phyloP scores from a whole-genome alignment of 2,888 invertebrate species.

The Augiades crinisus region DNA sequence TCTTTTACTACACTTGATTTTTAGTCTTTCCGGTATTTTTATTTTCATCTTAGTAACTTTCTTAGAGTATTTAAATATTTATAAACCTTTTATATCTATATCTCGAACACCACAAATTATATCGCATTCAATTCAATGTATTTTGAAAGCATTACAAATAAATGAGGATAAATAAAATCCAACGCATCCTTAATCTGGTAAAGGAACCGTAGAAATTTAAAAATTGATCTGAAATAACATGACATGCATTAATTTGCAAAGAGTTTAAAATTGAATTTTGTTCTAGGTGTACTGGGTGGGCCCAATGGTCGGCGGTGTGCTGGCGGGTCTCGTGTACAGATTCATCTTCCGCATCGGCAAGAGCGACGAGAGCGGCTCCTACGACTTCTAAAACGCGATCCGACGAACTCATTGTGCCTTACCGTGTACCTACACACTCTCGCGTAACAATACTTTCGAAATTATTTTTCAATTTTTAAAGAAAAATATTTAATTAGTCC shows the following conservation, averaged over 20 bases:
- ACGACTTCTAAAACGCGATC: conserved; percentile 83
- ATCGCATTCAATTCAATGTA: too few species aligned
- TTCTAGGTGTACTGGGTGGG: conserved; percentile 92
- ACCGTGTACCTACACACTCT: conserved; percentile 11
- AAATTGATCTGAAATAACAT: not conserved
- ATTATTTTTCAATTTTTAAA: too few species aligned
- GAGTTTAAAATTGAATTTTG: not conserved
- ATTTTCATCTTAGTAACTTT: not conserved
- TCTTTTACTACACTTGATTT: conserved; percentile 1
- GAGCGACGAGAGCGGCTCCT: conserved; percentile 86
- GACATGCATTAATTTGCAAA: too few species aligned
- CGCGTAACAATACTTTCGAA: too few species aligned
- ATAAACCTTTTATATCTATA: too few species aligned
- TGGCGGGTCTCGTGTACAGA: conserved; percentile 88
- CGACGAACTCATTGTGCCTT: conserved; percentile 25
- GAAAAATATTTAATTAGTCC: not conserved
- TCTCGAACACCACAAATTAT: too few species aligned
- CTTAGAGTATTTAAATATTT: too few species aligned
- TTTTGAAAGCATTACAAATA: too few species aligned
- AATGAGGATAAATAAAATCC: too few species aligned
- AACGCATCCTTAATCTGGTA: too few species aligned
- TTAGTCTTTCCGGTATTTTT: not conserved
- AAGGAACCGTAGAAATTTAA: not conserved
- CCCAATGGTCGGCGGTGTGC: conserved; percentile 88
- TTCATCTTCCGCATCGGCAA: conserved; percentile 87